These are phyloP conservation scores for Nothocercus nigrocapillus DNA, from an alignment of 2,113 vertebrate genomes.

Conservation along the genomic window DNA sequence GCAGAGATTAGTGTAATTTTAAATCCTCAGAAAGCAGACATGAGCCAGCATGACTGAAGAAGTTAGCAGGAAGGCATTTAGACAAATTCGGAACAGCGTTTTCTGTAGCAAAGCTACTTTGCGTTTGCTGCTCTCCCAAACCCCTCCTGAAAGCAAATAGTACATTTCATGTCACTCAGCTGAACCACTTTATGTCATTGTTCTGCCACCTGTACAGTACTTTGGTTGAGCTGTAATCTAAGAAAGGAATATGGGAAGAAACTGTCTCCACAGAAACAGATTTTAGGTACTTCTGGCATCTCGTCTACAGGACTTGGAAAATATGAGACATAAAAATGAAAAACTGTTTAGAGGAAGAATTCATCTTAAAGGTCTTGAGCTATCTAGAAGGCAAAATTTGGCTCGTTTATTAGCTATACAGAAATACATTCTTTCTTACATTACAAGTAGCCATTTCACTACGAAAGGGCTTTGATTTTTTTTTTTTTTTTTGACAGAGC, in stretches of 20 bases:
- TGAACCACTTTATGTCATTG: background rate
- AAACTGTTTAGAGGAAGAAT: background rate
- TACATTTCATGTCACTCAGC: accelerated
- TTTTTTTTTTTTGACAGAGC: background rate
- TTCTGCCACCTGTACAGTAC: too few relatives aligned
- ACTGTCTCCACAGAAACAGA: background rate
- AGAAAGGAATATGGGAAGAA: background rate
- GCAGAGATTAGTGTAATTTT: background rate
- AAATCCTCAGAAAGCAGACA: accelerated
- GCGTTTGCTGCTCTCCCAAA: background rate
- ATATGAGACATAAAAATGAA: background rate
- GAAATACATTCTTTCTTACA: background rate
- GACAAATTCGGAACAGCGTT: background rate
- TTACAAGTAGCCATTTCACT: background rate
- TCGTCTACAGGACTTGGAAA: background rate
- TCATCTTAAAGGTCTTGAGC: background rate
- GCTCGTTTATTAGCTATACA: background rate
- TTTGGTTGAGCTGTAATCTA: background rate
- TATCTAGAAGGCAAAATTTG: background rate
- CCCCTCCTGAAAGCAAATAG: background rate
- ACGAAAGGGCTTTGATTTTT: background rate
- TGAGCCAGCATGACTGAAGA: background rate
- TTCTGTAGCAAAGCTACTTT: background rate
- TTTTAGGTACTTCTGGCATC: background rate
- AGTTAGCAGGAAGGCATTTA: background rate